These are phyloP conservation scores for Mormyrus iriodes DNA, from an alignment of 2,113 vertebrate genomes.

Conservation along the genomic window DNA sequence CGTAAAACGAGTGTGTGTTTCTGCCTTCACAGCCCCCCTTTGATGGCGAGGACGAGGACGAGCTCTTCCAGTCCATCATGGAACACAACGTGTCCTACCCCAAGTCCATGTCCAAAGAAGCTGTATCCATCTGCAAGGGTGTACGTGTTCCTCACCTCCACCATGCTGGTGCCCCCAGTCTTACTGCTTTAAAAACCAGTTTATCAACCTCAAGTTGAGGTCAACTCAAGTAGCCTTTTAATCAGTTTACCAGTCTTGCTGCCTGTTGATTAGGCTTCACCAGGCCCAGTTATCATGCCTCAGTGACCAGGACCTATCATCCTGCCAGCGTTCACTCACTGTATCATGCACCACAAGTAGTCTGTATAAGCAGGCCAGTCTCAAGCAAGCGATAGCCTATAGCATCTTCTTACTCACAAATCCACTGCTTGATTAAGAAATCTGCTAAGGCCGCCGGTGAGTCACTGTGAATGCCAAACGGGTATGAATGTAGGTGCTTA, in stretches of 20 bases:
- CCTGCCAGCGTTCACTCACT: not conserved
- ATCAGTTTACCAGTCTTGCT: not conserved
- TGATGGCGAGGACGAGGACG: slow-evolving; percentile 93
- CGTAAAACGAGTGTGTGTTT: not conserved
- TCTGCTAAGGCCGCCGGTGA: not conserved
- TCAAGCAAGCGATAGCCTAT: not conserved
- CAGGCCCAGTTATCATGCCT: not conserved
- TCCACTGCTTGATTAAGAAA: not conserved
- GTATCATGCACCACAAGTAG: not conserved
- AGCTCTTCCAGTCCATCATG: slow-evolving; percentile 98
- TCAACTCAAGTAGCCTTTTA: not conserved
- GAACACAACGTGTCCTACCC: slow-evolving; percentile 97
- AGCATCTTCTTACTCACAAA: too few species aligned
- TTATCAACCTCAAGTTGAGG: not conserved
- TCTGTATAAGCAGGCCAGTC: not conserved
- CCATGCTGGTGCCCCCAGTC: not conserved
- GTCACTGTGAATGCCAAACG: not conserved
- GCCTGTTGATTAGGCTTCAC: not conserved
- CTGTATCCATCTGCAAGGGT: slow-evolving; percentile 97
- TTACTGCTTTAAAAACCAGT: not conserved
- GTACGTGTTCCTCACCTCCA: slow-evolving; percentile 56
- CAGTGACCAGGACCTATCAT: not conserved
- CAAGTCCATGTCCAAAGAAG: slow-evolving; percentile 93
- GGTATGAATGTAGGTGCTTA: not conserved
- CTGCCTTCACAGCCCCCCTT: slow-evolving; percentile 76